Base-by-base conservation (phyloP, 2,888 invertebrate genomes). In the Tetragonula carbonaria region DNA sequence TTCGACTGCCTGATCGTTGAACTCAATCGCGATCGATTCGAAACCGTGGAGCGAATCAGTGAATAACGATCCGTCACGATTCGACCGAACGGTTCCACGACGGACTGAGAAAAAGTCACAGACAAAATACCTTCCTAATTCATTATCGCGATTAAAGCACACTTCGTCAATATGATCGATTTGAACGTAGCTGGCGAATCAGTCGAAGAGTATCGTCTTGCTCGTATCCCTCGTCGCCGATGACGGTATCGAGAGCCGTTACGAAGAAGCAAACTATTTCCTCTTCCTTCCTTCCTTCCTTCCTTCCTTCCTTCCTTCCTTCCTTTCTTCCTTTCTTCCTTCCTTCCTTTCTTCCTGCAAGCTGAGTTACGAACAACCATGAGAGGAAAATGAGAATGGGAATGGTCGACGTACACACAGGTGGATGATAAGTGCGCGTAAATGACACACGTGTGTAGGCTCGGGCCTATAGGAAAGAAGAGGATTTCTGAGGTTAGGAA, bases 341-440 rank as follows among this genome's bases (percentile, higher is more conserved):
- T 3, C 18, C n/a, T 51, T 57, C 53, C 78, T 55, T 66, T 57
- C 38, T 74, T 59, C 23, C 70, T 82, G 70, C 80, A 72, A 72
- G 79, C 62, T 71, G 78, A 86, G 88, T 78, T 87, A 82, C 73
- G 55, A 78, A 70, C 82, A 63, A 73, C 84, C 78, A 80, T 84
- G 86, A 87, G 85, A 88, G 82, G 83, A 72, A 86, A 84, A 86
- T 84, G 82, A 85, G 84, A 89, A 86, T 82, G 87, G 71, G 83
- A 89, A 89, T 88, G 84, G 89, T 88, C 86, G 88, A 84, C 80
- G 78, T 63, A 76, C 57, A 84, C 85, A 84, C 85, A 88, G 87
- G 88, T 88, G 80, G 82, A 87, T 88, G 85, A 87, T 89, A 89
- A 88, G 82, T 84, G 80, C 88, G 66, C 81, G 88, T 83, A 81